Evolutionary conservation across 2,888 invertebrate genomes (phyloP), one percentile per base, ranked within the genome.

Genomic region (Lampropteryx suffumata): DNA sequence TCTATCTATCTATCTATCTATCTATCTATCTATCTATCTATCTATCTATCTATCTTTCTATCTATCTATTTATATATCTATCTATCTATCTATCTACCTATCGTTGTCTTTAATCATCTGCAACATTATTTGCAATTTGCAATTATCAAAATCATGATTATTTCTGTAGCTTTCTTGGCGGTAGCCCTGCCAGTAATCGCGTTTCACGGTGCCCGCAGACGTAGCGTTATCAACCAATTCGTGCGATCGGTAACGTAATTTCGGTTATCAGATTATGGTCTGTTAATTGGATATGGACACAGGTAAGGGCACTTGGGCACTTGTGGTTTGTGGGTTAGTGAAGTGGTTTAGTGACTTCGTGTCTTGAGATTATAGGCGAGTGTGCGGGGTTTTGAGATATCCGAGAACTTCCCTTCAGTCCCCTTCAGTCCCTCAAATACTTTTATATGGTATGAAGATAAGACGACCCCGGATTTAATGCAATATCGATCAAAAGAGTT

Each of bases 381-480:
- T 17, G 17, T 17, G 17, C 4, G 17, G 17, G 4, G 17, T 17
- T 17, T 17, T 3, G 17, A 17, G 17, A 17, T 17, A 17, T 17
- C 4, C 4, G 17, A 17, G 4, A 17, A 17, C 2, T 17, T 17
- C 2, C 17, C 3, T 3, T 17, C 17, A 4, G 17, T 4, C 4
- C 4, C 4, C 3, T 17, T 17, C 4, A 17, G 17, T 3, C 17
- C 17, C 4, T 17, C 17, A 17, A 17, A 17, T 17, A 3, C 17
- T 17, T 17, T 17, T 17, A 17, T 17, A 17, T 17, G 17, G 4
- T 17, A 17, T 17, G 17, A 17, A 17, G 17, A 17, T 17, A 17
- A 4, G 17, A 17, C 4, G 17, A 4, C 2, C 2, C 67, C 80
- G 81, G 17, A 81, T 81, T 67, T 67, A 64, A 73, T 71, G 81